Evolutionary conservation across 1,140 invertebrate genomes (phyloP).

Genomic region (Apis dorsata): DNA sequence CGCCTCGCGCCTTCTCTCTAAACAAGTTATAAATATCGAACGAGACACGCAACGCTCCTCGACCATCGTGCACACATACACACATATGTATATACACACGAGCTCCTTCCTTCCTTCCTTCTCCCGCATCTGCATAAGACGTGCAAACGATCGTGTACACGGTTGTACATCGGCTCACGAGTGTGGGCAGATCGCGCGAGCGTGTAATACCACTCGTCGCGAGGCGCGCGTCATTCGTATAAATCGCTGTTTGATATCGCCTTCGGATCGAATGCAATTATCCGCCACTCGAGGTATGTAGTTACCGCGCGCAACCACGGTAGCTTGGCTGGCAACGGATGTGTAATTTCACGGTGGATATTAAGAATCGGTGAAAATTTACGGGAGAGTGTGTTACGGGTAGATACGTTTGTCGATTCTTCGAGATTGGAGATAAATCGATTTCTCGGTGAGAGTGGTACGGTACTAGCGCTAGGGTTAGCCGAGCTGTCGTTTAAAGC

Average conservation of each 20-base stretch:
- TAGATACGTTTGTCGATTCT: neutral
- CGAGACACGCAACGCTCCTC: slow-evolving; percentile 3
- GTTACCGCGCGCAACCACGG: neutral
- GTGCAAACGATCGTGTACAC: too few species aligned
- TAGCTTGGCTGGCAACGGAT: neutral
- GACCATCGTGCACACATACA: too few species aligned
- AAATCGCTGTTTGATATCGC: neutral
- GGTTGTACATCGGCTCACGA: neutral
- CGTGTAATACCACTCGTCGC: neutral
- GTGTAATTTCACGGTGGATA: neutral
- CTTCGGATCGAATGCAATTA: neutral
- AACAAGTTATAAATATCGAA: slow-evolving; percentile 54
- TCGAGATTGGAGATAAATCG: neutral
- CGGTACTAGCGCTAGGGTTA: too few species aligned
- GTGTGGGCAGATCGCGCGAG: too few species aligned
- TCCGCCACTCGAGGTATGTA: neutral
- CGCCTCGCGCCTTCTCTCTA: slow-evolving; percentile 32
- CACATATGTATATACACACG: too few species aligned
- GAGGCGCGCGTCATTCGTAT: neutral
- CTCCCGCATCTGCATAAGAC: neutral
- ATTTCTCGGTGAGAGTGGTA: neutral
- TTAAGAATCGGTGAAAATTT: neutral
- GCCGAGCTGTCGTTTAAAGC: too few species aligned
- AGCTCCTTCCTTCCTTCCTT: too few species aligned
- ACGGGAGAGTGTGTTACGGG: neutral